phyloP scores from a whole-genome alignment of 2,797 vertebrate species.

The Amphiprion clarkii region DNA sequence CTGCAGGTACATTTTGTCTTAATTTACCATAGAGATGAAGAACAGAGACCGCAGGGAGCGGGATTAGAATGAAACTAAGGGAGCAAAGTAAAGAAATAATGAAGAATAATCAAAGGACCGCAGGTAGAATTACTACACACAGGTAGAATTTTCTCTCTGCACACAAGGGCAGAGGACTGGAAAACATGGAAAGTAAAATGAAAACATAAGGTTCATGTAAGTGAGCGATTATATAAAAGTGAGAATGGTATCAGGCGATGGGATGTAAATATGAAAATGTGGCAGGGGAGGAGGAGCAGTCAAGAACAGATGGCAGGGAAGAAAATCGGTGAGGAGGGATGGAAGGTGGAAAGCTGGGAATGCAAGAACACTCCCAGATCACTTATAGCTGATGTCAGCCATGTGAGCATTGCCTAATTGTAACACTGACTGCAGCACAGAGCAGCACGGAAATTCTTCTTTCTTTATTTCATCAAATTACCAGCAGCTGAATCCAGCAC shows the following conservation, averaged over 20 bases:
- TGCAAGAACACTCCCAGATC: conserved; percentile 33
- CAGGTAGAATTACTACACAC: no score
- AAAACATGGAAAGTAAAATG: not conserved
- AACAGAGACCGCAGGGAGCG: not conserved
- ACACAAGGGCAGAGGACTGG: not conserved
- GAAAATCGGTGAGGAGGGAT: conserved; percentile 30
- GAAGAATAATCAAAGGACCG: no score
- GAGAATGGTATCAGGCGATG: conserved; percentile 23
- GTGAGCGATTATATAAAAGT: conserved; percentile 36
- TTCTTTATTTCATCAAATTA: not conserved
- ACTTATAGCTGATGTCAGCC: conserved; percentile 44
- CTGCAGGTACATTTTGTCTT: not conserved
- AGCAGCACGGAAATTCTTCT: not conserved
- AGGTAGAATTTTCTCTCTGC: not conserved
- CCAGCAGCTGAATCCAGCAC: no score
- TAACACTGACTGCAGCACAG: conserved; percentile 12
- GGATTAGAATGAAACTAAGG: no score
- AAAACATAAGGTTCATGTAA: conserved; percentile 8
- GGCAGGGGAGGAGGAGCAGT: conserved; percentile 37
- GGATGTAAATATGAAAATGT: conserved; percentile 46
- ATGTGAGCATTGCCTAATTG: conserved; percentile 18
- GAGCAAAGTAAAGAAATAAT: not conserved
- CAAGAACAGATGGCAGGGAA: conserved; percentile 68
- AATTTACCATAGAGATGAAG: not conserved
- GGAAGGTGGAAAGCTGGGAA: conserved; percentile 43